These are phyloP conservation scores for Boloria selene DNA, from an alignment of 2,888 invertebrate genomes.

Conservation along the genomic window DNA sequence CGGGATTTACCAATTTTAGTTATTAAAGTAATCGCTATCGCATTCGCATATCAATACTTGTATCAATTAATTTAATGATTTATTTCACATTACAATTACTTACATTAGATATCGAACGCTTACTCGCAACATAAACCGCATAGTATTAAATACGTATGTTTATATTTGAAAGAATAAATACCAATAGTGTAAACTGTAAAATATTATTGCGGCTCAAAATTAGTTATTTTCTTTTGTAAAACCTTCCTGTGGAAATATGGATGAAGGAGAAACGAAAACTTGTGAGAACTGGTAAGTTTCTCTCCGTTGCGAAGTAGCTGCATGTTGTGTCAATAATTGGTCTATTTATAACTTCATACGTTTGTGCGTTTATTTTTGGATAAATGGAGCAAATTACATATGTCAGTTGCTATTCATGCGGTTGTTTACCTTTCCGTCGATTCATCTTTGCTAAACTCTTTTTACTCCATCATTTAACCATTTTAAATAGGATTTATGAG, in stretches of 20 bases:
- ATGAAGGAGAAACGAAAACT: slow-evolving; percentile 66
- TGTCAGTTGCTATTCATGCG: slow-evolving; percentile 50
- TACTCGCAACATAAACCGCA: not conserved
- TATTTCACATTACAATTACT: not conserved
- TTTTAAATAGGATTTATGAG: not conserved
- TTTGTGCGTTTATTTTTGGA: slow-evolving; percentile 73
- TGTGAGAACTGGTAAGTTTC: slow-evolving; percentile 80
- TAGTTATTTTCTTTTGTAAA: slow-evolving; percentile 7
- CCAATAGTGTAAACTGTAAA: not conserved
- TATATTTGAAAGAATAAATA: not conserved
- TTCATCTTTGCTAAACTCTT: slow-evolving; percentile 14
- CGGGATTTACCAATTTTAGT: slow-evolving; percentile 38
- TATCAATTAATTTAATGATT: no score
- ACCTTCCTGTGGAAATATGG: slow-evolving; percentile 52
- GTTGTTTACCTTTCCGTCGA: slow-evolving; percentile 62
- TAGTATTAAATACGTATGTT: not conserved
- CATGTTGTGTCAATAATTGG: slow-evolving; percentile 65
- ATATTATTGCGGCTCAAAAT: slow-evolving; percentile 1
- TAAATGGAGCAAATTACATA: slow-evolving; percentile 65
- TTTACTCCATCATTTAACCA: slow-evolving; percentile 2
- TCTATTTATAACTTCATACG: slow-evolving; percentile 70
- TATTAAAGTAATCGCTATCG: slow-evolving; percentile 4
- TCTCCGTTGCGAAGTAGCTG: slow-evolving; percentile 42
- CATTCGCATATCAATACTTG: no score
- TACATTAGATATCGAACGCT: slow-evolving; percentile 1